Evolutionary conservation across 2,888 invertebrate species (phyloP).

Genomic region (Miltochrista miniata): DNA sequence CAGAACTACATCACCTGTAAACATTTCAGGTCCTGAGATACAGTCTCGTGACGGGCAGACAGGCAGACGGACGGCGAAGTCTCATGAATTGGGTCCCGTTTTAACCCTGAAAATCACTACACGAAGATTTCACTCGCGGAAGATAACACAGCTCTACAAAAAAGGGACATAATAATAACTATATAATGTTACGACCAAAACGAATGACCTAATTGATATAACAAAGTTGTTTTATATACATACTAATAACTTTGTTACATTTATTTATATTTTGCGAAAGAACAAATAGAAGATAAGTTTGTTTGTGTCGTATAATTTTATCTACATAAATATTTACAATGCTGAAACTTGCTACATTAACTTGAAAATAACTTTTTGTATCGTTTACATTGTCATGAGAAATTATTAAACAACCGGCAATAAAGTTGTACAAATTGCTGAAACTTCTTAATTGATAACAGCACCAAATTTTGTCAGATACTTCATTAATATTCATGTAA

Average conservation of each 20-base stretch:
- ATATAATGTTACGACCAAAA: too few relatives aligned
- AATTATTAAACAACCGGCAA: conserved; percentile 14
- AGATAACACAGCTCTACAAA: too few relatives aligned
- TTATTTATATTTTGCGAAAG: too few relatives aligned
- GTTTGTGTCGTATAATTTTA: neutral
- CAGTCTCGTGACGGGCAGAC: too few relatives aligned
- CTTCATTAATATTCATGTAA: conserved; percentile 41
- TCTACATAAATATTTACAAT: conserved; percentile 5
- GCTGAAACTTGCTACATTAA: conserved; percentile 4
- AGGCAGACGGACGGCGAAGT: too few relatives aligned
- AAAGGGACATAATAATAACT: too few relatives aligned
- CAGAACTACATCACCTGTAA: too few relatives aligned
- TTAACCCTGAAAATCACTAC: too few relatives aligned
- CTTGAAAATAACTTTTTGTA: conserved; percentile 10
- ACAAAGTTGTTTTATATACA: neutral
- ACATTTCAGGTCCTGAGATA: too few relatives aligned
- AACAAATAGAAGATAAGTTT: neutral
- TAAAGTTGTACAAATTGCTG: conserved; percentile 9
- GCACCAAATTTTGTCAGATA: conserved; percentile 27
- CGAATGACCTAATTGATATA: too few relatives aligned
- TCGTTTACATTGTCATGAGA: conserved; percentile 9
- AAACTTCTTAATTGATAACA: conserved; percentile 33
- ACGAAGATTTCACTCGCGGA: too few relatives aligned
- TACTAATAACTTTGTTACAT: neutral
- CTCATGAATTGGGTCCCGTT: too few relatives aligned